Conservation (phyloP, 2,888 invertebrate genomes). For the Eumacrocentrus americanus region DNA sequence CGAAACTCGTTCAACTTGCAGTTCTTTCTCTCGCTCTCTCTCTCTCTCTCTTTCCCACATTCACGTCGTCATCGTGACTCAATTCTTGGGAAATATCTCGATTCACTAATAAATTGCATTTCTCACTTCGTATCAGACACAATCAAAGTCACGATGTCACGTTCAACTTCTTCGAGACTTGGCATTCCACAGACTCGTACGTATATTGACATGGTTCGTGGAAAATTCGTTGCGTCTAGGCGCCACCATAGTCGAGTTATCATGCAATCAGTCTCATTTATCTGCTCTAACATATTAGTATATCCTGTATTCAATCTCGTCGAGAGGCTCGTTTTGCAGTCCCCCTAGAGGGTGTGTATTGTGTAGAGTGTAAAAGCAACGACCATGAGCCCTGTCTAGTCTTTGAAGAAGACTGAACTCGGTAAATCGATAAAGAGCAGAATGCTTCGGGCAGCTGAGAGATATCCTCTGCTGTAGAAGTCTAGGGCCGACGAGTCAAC, state of each 20-base stretch:
- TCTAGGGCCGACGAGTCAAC: neutral
- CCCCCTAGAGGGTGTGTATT: too few relatives aligned
- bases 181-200: neutral
- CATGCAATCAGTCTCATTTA: constrained; percentile 42
- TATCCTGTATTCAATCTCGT: too few relatives aligned
- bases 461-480: neutral
- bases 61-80: constrained; percentile 18
- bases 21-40: constrained; percentile 6
- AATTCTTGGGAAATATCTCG: constrained; percentile 25
- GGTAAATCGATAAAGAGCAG: neutral
- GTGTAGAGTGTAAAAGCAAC: too few relatives aligned
- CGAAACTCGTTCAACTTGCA: constrained; percentile 29
- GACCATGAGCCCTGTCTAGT: too few relatives aligned
- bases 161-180: constrained; percentile 12
- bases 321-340: too few relatives aligned
- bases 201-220: neutral
- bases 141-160: constrained; percentile 24
- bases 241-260: neutral
- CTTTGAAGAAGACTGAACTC: too few relatives aligned
- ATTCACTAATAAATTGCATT: constrained; percentile 24
- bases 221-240: neutral
- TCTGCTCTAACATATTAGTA: too few relatives aligned
- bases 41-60: constrained; percentile 19
- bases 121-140: constrained; percentile 17
- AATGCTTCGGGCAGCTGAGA: neutral